phyloP scores from a whole-genome alignment of 1,140 invertebrate genomes.

The Hermatobates lingyangjiaoensis region DNA sequence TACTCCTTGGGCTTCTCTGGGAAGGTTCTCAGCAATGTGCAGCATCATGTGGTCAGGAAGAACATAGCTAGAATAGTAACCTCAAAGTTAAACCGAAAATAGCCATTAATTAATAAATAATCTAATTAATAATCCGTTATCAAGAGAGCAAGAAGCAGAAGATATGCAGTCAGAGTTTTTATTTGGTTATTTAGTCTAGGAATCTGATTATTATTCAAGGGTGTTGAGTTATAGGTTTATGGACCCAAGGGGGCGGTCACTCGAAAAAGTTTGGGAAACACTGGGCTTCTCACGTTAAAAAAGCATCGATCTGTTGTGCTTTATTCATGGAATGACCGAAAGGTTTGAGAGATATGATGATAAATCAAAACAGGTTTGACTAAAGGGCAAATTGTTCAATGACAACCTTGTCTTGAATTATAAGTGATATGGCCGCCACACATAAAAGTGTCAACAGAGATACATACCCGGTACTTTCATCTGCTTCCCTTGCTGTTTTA shows the following conservation, averaged over 20 bases:
- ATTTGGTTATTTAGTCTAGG: no score
- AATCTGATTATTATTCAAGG: no score
- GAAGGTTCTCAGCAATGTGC: conserved; percentile 73
- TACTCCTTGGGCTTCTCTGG: conserved; percentile 83
- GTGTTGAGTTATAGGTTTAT: no score
- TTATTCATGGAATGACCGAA: no score
- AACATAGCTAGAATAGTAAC: conserved; percentile 56
- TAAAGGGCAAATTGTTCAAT: not conserved
- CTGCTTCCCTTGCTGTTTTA: conserved; percentile 57
- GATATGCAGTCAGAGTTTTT: not conserved
- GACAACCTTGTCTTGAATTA: no score
- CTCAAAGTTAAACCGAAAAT: conserved; percentile 11
- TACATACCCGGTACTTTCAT: conserved; percentile 66
- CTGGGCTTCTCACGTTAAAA: no score
- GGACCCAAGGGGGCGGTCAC: no score
- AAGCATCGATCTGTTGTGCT: no score
- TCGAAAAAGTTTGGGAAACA: no score
- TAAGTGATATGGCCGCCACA: no score
- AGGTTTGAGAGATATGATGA: no score
- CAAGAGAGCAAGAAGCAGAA: not conserved
- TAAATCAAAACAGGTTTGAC: not conserved
- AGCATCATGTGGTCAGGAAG: conserved; percentile 91
- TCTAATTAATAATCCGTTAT: not conserved
- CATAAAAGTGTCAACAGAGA: no score
- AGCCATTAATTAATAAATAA: not conserved